Evolutionary conservation across 2,113 vertebrate genomes (phyloP).

Genomic region (Phoenicopterus ruber): DNA sequence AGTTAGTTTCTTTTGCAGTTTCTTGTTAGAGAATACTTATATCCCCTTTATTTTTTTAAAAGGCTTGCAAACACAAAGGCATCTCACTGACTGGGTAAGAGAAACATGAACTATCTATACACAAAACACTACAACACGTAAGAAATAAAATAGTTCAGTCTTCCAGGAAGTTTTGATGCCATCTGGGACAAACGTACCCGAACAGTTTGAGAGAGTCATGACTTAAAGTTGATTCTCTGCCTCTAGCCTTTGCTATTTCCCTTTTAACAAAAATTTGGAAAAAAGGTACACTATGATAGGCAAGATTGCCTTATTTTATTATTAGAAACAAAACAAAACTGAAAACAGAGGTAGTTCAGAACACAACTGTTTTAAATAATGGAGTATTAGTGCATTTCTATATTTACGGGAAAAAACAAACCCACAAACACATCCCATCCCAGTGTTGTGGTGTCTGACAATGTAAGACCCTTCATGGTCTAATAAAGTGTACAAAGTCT

Average conservation of each 20-base stretch:
- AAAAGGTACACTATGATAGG: background rate
- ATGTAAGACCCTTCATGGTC: background rate
- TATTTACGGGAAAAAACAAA: background rate
- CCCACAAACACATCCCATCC: background rate
- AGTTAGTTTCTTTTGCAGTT: background rate
- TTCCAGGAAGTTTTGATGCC: background rate
- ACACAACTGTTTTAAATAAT: background rate
- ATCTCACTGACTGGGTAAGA: background rate
- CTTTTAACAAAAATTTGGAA: background rate
- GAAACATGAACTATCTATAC: background rate
- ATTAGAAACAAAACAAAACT: background rate
- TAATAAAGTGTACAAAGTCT: background rate
- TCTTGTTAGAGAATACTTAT: background rate
- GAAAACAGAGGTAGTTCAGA: background rate
- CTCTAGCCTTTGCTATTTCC: background rate
- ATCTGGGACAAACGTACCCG: background rate
- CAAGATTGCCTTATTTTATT: background rate
- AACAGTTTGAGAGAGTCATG: background rate
- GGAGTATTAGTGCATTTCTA: background rate
- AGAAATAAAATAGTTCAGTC: background rate
- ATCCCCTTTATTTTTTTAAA: background rate
- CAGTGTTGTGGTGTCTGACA: background rate
- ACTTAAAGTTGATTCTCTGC: background rate
- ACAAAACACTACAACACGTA: background rate
- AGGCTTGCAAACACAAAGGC: background rate